Conservation (phyloP, 2,113 vertebrate species). For the Melanocharis versteri region DNA sequence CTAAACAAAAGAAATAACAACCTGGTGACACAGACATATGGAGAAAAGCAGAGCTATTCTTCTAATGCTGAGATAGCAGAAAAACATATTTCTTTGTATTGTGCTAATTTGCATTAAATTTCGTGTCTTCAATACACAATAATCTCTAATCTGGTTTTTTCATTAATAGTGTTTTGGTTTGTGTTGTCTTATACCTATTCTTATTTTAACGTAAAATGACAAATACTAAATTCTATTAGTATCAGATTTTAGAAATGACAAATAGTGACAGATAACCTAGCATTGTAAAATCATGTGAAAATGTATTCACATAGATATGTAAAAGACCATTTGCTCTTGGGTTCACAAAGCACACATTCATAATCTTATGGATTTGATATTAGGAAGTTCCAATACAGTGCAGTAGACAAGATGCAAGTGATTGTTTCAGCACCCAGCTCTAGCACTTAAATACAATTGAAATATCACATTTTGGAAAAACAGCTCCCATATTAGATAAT, state of each 20-base stretch:
- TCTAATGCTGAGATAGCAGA: slow-evolving; percentile 29
- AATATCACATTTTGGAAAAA: not conserved
- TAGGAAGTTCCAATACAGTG: not conserved
- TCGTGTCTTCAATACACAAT: slow-evolving; percentile 7
- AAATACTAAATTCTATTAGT: slow-evolving; percentile 47
- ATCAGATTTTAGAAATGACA: slow-evolving; percentile 36
- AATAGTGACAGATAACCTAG: slow-evolving; percentile 1
- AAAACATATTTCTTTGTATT: slow-evolving; percentile 30
- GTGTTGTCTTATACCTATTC: slow-evolving; percentile 7
- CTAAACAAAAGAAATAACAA: slow-evolving; percentile 66
- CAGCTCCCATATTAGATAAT: not conserved
- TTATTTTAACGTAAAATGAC: slow-evolving; percentile 7
- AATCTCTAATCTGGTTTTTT: slow-evolving; percentile 43
- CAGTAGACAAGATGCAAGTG: not conserved
- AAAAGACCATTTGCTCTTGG: not conserved
- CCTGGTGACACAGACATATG: slow-evolving; percentile 30
- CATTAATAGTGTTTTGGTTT: slow-evolving; percentile 38
- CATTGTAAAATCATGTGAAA: slow-evolving; percentile 27
- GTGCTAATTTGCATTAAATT: slow-evolving; percentile 52
- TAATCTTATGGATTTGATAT: not conserved
- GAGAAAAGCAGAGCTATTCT: slow-evolving; percentile 12
- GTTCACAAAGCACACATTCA: not conserved
- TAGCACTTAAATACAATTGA: not conserved
- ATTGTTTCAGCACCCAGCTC: not conserved
- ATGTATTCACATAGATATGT: not conserved